Percentiles rank a stretch among this genome's conserved stretches.
Conservation (phyloP, 2,888 invertebrate species). For the Eurytoma adleriae region DNA sequence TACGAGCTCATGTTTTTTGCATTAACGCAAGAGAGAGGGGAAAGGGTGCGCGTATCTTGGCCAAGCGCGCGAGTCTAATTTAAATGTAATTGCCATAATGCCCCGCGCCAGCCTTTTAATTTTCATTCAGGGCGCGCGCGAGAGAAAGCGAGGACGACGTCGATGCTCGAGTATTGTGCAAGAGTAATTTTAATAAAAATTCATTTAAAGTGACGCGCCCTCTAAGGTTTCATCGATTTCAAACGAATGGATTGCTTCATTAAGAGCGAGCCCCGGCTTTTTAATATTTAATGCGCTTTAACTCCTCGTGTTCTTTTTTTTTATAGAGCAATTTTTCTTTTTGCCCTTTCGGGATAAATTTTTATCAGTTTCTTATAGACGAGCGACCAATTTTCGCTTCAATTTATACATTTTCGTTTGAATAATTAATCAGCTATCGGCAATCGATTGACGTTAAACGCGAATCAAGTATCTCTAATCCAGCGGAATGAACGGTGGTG, state of each 20-base stretch:
- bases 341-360: background rate
- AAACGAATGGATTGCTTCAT: background rate
- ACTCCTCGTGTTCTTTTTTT: no score
- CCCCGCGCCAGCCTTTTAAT: constrained; percentile 29
- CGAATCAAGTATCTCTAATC: constrained; percentile 9
- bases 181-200: background rate
- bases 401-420: background rate
- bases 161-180: constrained; percentile 7
- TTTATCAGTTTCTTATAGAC: no score
- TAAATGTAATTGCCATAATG: constrained; percentile 39
- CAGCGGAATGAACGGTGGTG: background rate
- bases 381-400: background rate
- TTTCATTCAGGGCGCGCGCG: constrained; percentile 20
- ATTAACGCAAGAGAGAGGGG: constrained; percentile 21
- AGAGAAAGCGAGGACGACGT: constrained; percentile 13
- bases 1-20: constrained; percentile 50
- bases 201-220: background rate
- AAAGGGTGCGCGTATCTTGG: constrained; percentile 10
- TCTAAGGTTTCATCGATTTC: background rate
- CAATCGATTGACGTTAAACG: constrained; percentile 31
- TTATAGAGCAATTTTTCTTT: background rate
- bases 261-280: background rate
- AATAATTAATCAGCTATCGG: constrained; percentile 26
- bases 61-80: constrained; percentile 25
- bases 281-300: no score